Base-by-base conservation (phyloP, 1,140 invertebrate species). In the Eulimnadia texana region DNA sequence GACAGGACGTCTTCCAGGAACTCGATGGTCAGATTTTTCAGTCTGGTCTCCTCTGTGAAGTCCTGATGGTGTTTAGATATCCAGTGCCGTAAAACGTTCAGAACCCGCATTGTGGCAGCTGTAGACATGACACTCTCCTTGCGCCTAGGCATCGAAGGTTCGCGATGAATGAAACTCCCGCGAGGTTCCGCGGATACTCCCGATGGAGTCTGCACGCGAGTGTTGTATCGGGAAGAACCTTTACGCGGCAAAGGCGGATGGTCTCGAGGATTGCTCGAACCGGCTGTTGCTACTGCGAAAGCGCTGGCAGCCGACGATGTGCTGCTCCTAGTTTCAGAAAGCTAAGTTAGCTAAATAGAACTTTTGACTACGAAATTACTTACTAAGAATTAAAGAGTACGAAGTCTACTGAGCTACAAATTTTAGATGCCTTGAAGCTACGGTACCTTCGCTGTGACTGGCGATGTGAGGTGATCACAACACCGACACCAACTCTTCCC, bases 271-370 rank as follows among this genome's bases (percentile, higher is more conserved):
- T 89, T 90, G 56, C 84, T 88, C 0, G 85, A 88, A 0, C 86
- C 91, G 6, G 89, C 91, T 0, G 90, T 93, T 1, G 90, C 91
- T 10, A 90, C 90, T 3, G 92, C 92, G 75, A 94, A 95, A 1
- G 92, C 92, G 19, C 85, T 84, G 13, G 90, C 88, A 16, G 91
- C 90, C 23, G 85, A 86, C 1, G 90, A 89, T 11, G 86, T 92
- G 71, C 90, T 93, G 68, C 87, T 91, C 78, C 90, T 93, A 72
- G 63, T 65, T 33, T 51, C 20, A 61, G 33, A 50, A n/a, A n/a
- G 47, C 50, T 52, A 50, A 60, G 24, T 22, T 60, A 29, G 47
- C 19, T 13, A 24, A 23, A 29, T 56, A 3, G 29, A 11, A 27
- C n/a, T n/a, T n/a, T n/a, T n/a, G n/a, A n/a, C n/a, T n/a, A n/a